Percentiles rank a stretch among this genome's conserved stretches.
Conservation (phyloP, 2,797 vertebrate genomes). For the Gallinago stenura region DNA sequence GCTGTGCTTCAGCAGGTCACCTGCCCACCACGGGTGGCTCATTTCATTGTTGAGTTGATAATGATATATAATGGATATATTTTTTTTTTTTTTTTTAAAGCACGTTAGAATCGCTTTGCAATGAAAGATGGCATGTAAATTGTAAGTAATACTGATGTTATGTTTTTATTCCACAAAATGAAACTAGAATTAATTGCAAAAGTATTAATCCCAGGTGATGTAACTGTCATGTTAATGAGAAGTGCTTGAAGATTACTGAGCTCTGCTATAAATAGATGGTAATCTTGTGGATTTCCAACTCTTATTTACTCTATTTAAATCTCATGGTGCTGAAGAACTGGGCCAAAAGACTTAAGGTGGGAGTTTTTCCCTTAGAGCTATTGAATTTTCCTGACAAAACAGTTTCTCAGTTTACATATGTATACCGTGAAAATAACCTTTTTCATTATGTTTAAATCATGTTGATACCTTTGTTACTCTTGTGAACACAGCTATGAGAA, state of each 20-base stretch:
- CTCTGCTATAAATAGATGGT: not conserved
- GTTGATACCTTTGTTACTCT: not conserved
- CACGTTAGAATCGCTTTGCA: not conserved
- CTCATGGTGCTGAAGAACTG: not conserved
- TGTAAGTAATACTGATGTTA: not conserved
- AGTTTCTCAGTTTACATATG: not conserved
- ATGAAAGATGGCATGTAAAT: not conserved
- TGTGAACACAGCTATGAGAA: not conserved
- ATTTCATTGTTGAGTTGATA: not conserved
- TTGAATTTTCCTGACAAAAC: conserved; percentile 2
- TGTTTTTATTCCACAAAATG: not conserved
- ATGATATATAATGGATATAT: not conserved
- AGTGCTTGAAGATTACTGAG: not conserved
- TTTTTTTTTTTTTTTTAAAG: not conserved
- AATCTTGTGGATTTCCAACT: not conserved
- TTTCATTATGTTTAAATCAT: not conserved
- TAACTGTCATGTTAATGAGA: conserved; percentile 1
- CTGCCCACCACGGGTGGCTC: not conserved
- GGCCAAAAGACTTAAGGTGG: not conserved
- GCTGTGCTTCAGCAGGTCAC: not conserved
- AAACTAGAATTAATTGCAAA: not conserved
- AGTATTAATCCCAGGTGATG: conserved; percentile 19
- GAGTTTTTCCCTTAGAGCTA: not conserved
- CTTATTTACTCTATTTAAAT: conserved; percentile 1
- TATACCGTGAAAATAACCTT: not conserved